Percentiles rank a stretch among this genome's conserved stretches.
phyloP scores from a whole-genome alignment of 2,888 invertebrate species.

The Carterocephalus palaemon region DNA sequence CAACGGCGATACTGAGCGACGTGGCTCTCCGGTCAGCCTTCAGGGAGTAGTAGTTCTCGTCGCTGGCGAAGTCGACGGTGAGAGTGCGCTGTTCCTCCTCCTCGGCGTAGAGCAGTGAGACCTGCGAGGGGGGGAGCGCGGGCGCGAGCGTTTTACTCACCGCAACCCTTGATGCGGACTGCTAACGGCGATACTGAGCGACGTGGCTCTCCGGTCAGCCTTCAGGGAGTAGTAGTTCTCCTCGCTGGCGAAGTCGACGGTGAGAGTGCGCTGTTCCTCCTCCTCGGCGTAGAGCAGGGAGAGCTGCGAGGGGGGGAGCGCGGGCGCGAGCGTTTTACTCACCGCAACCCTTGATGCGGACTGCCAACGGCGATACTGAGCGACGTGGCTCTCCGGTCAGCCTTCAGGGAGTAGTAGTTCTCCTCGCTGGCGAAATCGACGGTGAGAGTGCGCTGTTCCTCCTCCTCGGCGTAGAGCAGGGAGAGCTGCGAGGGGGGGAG shows the following conservation, averaged over 20 bases:
- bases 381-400: constrained; percentile 50
- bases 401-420: constrained; percentile 57
- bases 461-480: constrained; percentile 50
- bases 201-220: constrained; percentile 52
- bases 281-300: constrained; percentile 52
- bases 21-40: constrained; percentile 54
- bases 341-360: constrained; percentile 66
- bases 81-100: constrained; percentile 45
- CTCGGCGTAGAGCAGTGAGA: constrained; percentile 50
- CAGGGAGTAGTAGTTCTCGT: constrained; percentile 53
- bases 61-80: constrained; percentile 48
- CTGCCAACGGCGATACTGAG: constrained; percentile 56
- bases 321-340: constrained; percentile 44
- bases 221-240: constrained; percentile 55
- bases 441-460: constrained; percentile 42
- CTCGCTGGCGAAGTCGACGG: constrained; percentile 48
- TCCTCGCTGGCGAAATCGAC: constrained; percentile 51
- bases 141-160: constrained; percentile 57
- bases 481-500: constrained; percentile 53
- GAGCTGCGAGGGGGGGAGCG: constrained; percentile 52
- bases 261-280: constrained; percentile 41
- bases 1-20: constrained; percentile 51
- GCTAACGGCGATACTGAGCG: constrained; percentile 53
- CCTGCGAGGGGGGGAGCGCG: constrained; percentile 52
- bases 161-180: constrained; percentile 61